Percentiles rank a stretch among this genome's conserved stretches.
Conservation (phyloP, 1,140 invertebrate species). For the Leptonema lineaticorne region DNA sequence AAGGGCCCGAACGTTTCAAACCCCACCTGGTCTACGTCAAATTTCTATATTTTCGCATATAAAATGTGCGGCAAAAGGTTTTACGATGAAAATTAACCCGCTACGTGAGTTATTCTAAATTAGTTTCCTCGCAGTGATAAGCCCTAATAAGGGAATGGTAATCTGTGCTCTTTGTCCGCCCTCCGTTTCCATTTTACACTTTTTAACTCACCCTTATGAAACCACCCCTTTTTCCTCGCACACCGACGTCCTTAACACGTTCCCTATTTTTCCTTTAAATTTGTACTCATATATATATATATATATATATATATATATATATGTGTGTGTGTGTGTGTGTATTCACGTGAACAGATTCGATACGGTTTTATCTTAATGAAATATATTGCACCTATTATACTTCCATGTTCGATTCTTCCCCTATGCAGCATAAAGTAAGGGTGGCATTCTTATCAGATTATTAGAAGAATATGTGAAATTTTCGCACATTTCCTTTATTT, state of each 20-base stretch:
- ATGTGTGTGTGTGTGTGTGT: neutral
- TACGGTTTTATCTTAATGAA: too few species aligned
- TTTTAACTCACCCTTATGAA: neutral
- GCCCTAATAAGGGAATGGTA: slow-evolving; percentile 14
- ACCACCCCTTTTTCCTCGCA: neutral
- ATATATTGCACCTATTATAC: too few species aligned
- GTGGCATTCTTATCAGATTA: too few species aligned
- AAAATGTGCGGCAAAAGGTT: slow-evolving; percentile 17
- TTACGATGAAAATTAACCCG: slow-evolving; percentile 27
- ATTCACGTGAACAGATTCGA: too few species aligned
- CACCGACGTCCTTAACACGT: neutral
- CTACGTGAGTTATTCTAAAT: slow-evolving; percentile 35
- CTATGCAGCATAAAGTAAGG: too few species aligned
- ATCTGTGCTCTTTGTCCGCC: slow-evolving; percentile 3
- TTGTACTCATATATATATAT: neutral
- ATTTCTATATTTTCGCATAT: slow-evolving; percentile 17
- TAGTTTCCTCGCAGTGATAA: slow-evolving; percentile 25
- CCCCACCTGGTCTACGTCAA: neutral
- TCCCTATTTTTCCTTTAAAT: too few species aligned
- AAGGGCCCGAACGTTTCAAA: too few species aligned
- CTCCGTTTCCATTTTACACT: slow-evolving; percentile 3
- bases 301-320: neutral
- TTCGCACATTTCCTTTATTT: too few species aligned
- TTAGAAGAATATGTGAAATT: too few species aligned
- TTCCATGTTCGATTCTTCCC: too few species aligned